Percentiles rank a stretch among this genome's conserved stretches.
Evolutionary conservation across 2,113 vertebrate species (phyloP).

Genomic region (Xenopus tropicalis): UCB_Xtro_10.0 CM004449.2:85508501-85509000

Average conservation of each 20-base stretch:
- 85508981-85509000: too few relatives aligned
- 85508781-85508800: neutral
- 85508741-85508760: constrained; percentile 6
- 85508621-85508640: neutral
- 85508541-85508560: constrained; percentile 43
- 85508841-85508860: too few relatives aligned
- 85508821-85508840: neutral
- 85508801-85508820: neutral
- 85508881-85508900: too few relatives aligned
- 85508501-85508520: constrained; percentile 36
- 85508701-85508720: neutral
- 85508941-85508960: too few relatives aligned
- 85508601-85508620: constrained; percentile 5
- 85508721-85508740: constrained; percentile 1
- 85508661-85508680: neutral
- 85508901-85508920: too few relatives aligned
- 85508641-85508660: neutral
- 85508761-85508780: neutral
- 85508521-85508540: constrained; percentile 43
- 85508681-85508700: neutral
- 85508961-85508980: too few relatives aligned
- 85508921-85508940: too few relatives aligned
- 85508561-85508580: constrained; percentile 41
- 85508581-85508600: constrained; percentile 32
- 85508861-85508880: too few relatives aligned